Percentiles rank a stretch among this genome's conserved stretches.
Conservation (phyloP, 2,797 vertebrate species). For the Argentina silus region DNA sequence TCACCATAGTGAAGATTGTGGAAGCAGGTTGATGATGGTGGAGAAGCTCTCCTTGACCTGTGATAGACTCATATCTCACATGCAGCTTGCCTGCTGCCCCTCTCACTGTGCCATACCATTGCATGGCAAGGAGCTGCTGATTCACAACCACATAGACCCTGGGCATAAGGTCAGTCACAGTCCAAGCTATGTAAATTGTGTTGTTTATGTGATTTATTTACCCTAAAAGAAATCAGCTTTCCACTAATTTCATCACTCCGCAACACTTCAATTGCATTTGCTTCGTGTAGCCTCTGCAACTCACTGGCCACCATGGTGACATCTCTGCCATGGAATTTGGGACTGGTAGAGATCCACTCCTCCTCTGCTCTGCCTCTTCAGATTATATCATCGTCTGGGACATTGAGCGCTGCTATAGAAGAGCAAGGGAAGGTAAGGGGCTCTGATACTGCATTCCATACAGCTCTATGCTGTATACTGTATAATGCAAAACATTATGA, state of each 20-base stretch:
- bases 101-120: conserved; percentile 60
- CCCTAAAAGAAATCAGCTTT: background rate
- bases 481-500: too few relatives aligned
- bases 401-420: conserved; percentile 68
- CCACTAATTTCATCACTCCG: background rate
- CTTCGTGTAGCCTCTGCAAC: conserved; percentile 60
- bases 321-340: conserved; percentile 76
- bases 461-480: too few relatives aligned
- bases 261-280: background rate
- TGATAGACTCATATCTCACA: conserved; percentile 54
- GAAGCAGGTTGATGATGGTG: conserved; percentile 36
- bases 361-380: conserved; percentile 77
- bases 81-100: conserved; percentile 70
- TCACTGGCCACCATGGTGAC: conserved; percentile 74
- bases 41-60: conserved; percentile 62
- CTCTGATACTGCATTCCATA: background rate
- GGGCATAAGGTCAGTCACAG: conserved; percentile 54
- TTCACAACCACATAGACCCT: conserved; percentile 59
- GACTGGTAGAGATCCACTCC: conserved; percentile 46
- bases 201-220: background rate
- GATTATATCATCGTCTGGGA: conserved; percentile 81
- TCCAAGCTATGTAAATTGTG: background rate
- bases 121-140: conserved; percentile 59
- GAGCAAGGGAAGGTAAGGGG: conserved; percentile 62
- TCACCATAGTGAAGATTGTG: background rate